Conservation (phyloP, 2,888 invertebrate genomes). For the Pardosa pseudoannulata region DNA sequence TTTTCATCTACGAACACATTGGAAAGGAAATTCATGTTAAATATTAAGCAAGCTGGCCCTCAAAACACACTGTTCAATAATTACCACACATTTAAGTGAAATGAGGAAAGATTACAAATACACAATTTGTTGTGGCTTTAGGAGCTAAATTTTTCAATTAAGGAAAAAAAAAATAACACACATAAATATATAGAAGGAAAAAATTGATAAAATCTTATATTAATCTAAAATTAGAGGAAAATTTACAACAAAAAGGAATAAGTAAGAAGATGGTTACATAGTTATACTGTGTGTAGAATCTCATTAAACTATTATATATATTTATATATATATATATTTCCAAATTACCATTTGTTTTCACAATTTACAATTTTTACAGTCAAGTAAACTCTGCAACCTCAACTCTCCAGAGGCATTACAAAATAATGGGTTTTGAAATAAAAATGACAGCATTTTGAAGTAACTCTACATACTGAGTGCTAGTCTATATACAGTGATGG, state of each 20-base stretch:
- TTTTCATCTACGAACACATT: neutral
- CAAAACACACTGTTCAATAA: neutral
- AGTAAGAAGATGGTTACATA: conserved; percentile 51
- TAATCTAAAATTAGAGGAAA: conserved; percentile 69
- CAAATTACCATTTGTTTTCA: conserved; percentile 59
- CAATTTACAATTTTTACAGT: conserved; percentile 72
- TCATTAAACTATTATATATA: conserved; percentile 60
- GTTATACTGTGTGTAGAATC: conserved; percentile 42
- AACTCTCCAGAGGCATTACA: conserved; percentile 71
- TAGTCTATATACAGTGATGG: conserved; percentile 72
- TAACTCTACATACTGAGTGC: conserved; percentile 70
- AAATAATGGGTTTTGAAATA: conserved; percentile 67
- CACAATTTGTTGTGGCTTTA: neutral
- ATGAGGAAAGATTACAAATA: neutral
- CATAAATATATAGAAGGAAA: conserved; percentile 33
- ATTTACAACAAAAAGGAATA: conserved; percentile 62
- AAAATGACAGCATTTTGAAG: conserved; percentile 70
- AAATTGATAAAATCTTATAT: conserved; percentile 70
- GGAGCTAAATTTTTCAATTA: conserved; percentile 4
- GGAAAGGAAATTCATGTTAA: neutral
- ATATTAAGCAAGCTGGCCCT: conserved; percentile 7
- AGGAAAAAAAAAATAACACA: conserved; percentile 33
- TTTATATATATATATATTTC: conserved; percentile 61
- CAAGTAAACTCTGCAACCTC: conserved; percentile 62
- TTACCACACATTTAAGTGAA: neutral